Percentiles rank a stretch among this genome's conserved stretches.
phyloP scores from a whole-genome alignment of 1,140 invertebrate genomes.

The Palaemon carinicauda region DNA sequence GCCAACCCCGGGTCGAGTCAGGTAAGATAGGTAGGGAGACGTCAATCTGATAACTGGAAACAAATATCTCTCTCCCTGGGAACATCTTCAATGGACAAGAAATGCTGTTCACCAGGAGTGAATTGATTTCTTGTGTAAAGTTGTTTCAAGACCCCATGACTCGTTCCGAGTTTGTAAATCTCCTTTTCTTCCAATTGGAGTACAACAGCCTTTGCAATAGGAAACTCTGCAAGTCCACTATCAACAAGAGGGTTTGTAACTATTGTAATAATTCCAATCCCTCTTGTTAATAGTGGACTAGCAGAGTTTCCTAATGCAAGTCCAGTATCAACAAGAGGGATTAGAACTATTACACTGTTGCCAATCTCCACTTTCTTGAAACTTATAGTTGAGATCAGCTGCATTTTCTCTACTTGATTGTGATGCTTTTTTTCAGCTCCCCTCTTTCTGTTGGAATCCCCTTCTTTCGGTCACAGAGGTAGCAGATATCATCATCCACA shows the following conservation, averaged over 20 bases:
- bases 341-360: slow-evolving; percentile 29
- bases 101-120: slow-evolving; percentile 24
- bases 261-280: no score
- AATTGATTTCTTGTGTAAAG: no score
- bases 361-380: slow-evolving; percentile 19
- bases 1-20: no score
- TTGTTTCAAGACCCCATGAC: no score
- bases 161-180: no score
- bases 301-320: no score
- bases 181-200: background rate
- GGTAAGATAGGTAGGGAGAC: no score
- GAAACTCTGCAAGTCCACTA: slow-evolving; percentile 34
- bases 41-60: no score
- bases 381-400: background rate
- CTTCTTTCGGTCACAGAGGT: background rate
- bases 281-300: no score
- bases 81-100: slow-evolving; percentile 22
- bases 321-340: slow-evolving; percentile 40
- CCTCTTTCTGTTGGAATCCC: slow-evolving; percentile 19
- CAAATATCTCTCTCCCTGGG: background rate
- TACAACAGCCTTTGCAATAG: slow-evolving; percentile 19
- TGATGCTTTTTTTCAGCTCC: slow-evolving; percentile 29
- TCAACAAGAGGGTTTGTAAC: no score
- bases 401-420: slow-evolving; percentile 18
- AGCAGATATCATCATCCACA: slow-evolving; percentile 10